phyloP scores from a whole-genome alignment of 2,113 vertebrate species.

The Pseudopipra pipra region DNA sequence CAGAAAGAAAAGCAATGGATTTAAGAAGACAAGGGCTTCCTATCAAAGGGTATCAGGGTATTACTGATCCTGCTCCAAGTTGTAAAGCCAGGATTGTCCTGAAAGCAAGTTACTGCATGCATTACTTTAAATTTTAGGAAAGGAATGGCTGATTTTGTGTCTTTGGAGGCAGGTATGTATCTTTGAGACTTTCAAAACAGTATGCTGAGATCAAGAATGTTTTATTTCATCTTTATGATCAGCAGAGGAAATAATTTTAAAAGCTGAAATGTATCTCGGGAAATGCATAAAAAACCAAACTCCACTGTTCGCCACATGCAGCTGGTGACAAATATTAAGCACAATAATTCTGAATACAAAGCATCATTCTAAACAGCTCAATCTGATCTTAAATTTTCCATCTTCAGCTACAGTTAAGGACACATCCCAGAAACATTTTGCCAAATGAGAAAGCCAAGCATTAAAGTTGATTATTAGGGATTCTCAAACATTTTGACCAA shows the following conservation, averaged over 20 bases:
- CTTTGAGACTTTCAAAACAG: background rate
- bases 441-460: background rate
- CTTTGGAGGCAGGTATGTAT: background rate
- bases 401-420: background rate
- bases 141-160: background rate
- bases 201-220: background rate
- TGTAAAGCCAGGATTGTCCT: background rate
- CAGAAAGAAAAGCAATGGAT: background rate
- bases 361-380: background rate
- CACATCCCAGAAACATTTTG: background rate
- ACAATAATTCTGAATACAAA: background rate
- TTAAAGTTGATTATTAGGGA: background rate
- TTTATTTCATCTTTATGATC: background rate
- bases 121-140: background rate
- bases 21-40: background rate
- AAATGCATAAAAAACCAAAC: background rate
- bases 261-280: background rate
- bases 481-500: background rate
- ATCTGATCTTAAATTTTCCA: background rate
- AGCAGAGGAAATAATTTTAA: background rate
- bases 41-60: background rate
- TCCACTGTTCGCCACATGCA: background rate
- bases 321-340: background rate
- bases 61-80: background rate
- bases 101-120: background rate